Evolutionary conservation across 2,113 vertebrate genomes (phyloP), one percentile per base, ranked within the genome.

Genomic region (Naja naja): DNA sequence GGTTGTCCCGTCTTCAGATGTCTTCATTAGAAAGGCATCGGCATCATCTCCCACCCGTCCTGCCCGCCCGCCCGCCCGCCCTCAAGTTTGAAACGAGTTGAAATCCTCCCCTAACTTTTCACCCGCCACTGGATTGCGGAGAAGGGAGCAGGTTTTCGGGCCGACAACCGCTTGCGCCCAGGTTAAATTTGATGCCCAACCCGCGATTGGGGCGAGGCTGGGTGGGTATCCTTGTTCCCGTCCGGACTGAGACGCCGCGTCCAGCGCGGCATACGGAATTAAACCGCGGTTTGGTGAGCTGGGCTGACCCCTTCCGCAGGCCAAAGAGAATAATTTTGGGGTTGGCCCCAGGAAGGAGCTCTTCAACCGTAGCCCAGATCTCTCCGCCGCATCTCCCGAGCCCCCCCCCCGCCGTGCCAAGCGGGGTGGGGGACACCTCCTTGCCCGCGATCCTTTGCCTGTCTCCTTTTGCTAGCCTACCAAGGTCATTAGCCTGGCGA

Each of bases 401-500:
- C n/a, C 2, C 18, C 2, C 54, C 18, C 18, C 20, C 16, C 0
- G 2, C n/a, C 2, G 6, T 20, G 34, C 34, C 34, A 81, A 18
- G 16, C 69, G 23, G 9, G 2, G 55, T 5, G 6, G 23, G 56
- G 25, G 25, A 60, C 69, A 9, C 34, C 34, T 81, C 34, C 34
- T 81, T 81, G 34, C 69, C 34, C 69, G 97, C 97, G 47, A 97
- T 97, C 95, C 97, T 98, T 98, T 97, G 96, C 96, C 90, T 93
- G 94, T 34, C 6, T n/a, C 27, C 60, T 16, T 58, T 92, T 39
- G 97, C 97, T 97, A 97, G 97, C 97, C 98, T 98, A 97, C 98
- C 98, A 99, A 99, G 98, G 98, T 99, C 98, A 98, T 95, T 95
- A 97, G 96, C 97, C 96, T 96, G 95, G 96, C 96, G 95, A 97